Conservation (phyloP, 1,140 invertebrate species). For the Aphaenogaster ashmeadi region DNA sequence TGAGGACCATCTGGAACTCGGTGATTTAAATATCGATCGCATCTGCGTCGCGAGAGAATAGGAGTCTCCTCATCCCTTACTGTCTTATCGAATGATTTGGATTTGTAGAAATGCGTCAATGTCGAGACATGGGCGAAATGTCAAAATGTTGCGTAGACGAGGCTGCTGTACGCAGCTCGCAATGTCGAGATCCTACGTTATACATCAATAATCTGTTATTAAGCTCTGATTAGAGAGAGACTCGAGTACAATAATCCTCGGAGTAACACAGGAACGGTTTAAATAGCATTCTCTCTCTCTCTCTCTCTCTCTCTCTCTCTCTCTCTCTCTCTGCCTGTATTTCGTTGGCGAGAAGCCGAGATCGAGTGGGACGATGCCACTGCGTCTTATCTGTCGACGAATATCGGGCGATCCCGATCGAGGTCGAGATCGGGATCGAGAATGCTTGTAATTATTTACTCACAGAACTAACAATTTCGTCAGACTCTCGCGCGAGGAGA, state of each 20-base stretch:
- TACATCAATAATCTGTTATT: constrained; percentile 15
- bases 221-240: constrained; percentile 21
- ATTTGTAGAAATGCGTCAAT: not conserved
- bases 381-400: not conserved
- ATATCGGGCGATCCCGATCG: not conserved
- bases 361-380: not conserved
- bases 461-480: constrained; percentile 17
- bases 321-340: not conserved
- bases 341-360: not conserved
- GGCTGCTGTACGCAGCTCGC: not conserved
- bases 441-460: constrained; percentile 6
- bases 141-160: not conserved
- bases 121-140: not conserved
- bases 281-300: constrained; percentile 4
- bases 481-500: not conserved
- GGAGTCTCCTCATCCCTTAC: not conserved
- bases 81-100: not conserved
- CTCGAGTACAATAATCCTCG: constrained; percentile 12
- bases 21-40: not conserved
- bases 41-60: not conserved
- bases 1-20: too few relatives aligned
- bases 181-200: not conserved
- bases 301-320: not conserved
- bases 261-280: not conserved
- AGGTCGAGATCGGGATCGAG: not conserved